phyloP scores from a whole-genome alignment of 2,888 invertebrate species.

The Cantharis rustica region DNA sequence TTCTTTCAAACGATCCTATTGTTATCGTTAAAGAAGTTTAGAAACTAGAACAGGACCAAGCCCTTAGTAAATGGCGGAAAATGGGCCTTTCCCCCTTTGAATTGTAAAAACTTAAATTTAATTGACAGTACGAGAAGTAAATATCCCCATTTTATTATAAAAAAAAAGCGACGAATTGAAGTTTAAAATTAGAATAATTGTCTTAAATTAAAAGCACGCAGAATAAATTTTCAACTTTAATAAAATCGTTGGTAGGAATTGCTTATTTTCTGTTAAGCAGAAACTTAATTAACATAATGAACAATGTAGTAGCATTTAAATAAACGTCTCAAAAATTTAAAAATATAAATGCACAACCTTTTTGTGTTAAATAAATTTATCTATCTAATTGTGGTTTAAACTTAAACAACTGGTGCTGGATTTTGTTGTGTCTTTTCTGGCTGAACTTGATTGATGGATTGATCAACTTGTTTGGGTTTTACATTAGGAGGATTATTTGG shows the following conservation, averaged over 20 bases:
- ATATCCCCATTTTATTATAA: no score
- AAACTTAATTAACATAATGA: neutral
- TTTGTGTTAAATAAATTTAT: neutral
- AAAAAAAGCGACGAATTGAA: no score
- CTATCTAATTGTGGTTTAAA: neutral
- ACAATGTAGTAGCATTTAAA: neutral
- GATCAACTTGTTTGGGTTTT: conserved; percentile 13
- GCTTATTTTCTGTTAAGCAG: neutral
- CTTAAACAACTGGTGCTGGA: neutral
- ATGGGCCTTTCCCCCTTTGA: no score
- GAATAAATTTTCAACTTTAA: neutral
- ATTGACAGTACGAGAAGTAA: no score
- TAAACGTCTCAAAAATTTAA: neutral
- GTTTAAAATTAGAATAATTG: no score
- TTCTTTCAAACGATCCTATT: no score
- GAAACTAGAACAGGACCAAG: no score
- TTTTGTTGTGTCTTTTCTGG: neutral
- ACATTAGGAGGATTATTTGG: conserved; percentile 16
- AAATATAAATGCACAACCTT: neutral
- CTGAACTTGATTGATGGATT: neutral
- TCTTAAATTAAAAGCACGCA: neutral
- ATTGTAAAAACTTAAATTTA: no score
- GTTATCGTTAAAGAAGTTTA: no score
- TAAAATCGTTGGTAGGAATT: neutral
- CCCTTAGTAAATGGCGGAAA: no score